These are phyloP conservation scores for Pseudonaja textilis DNA, from an alignment of 2,113 vertebrate species.

Conservation along the genomic window DNA sequence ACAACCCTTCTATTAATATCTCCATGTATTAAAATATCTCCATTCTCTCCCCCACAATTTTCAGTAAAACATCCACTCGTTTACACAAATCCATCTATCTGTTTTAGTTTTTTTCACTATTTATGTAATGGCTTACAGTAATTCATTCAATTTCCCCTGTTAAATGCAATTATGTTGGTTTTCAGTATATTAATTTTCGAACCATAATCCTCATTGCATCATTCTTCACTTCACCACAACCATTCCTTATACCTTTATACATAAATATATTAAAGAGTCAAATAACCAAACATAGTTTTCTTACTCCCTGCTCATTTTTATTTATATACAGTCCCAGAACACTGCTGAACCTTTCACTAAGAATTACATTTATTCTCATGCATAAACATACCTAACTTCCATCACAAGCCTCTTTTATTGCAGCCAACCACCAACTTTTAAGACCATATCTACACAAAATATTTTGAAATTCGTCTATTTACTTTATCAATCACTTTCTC, in stretches of 20 bases:
- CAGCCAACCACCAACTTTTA: neutral
- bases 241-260: neutral
- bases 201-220: neutral
- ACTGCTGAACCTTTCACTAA: neutral
- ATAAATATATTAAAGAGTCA: neutral
- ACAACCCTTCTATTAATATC: neutral
- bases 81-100: neutral
- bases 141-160: neutral
- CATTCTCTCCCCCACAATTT: neutral
- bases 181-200: neutral
- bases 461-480: neutral
- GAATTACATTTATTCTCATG: neutral
- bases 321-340: neutral
- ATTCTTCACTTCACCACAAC: neutral
- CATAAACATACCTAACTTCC: neutral
- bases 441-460: neutral
- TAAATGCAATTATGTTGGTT: neutral
- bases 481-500: neutral
- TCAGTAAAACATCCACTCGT: neutral
- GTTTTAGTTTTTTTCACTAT: neutral
- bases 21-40: neutral
- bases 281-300: neutral
- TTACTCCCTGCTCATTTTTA: neutral
- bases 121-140: neutral
- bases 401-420: neutral